A percentile compares a stretch with the other conserved stretches of the same genome.
Evolutionary conservation across 2,797 vertebrate genomes (phyloP).

Genomic region (Ficedula albicollis): DNA sequence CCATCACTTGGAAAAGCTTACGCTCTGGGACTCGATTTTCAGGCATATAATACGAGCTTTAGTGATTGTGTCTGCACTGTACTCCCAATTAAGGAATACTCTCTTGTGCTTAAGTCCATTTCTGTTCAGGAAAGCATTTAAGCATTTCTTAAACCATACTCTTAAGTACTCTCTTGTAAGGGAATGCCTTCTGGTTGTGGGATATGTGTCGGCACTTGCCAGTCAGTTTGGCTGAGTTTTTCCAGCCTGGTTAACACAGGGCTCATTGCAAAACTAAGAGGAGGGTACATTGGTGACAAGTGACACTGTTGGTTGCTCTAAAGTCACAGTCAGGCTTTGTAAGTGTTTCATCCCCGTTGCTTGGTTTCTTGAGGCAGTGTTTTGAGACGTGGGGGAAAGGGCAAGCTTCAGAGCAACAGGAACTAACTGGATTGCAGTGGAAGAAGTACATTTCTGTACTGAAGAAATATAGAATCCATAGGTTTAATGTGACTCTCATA

Average conservation of each 20-base stretch:
- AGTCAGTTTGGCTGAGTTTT: neutral
- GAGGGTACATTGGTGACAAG: neutral
- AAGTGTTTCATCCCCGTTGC: neutral
- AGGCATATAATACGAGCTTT: constrained; percentile 61
- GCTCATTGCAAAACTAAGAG: neutral
- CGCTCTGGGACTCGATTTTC: constrained; percentile 57
- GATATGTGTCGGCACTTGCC: neutral
- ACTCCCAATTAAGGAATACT: constrained; percentile 52
- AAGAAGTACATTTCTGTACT: neutral
- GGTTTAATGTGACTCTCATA: neutral
- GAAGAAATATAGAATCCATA: constrained; percentile 5
- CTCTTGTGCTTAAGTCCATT: constrained; percentile 51
- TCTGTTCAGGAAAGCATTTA: constrained; percentile 62
- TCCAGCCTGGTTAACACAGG: neutral
- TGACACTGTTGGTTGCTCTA: neutral
- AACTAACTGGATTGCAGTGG: neutral
- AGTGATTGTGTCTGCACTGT: constrained; percentile 48
- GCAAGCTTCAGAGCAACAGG: neutral
- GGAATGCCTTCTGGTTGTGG: neutral
- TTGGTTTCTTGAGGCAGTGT: neutral
- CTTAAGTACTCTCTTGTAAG: constrained; percentile 26
- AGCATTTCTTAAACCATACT: constrained; percentile 39
- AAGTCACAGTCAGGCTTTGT: neutral
- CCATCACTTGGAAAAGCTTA: constrained; percentile 55
- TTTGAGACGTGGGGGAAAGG: neutral